phyloP scores from a whole-genome alignment of 2,113 vertebrate genomes.

The Panthera uncia region DNA sequence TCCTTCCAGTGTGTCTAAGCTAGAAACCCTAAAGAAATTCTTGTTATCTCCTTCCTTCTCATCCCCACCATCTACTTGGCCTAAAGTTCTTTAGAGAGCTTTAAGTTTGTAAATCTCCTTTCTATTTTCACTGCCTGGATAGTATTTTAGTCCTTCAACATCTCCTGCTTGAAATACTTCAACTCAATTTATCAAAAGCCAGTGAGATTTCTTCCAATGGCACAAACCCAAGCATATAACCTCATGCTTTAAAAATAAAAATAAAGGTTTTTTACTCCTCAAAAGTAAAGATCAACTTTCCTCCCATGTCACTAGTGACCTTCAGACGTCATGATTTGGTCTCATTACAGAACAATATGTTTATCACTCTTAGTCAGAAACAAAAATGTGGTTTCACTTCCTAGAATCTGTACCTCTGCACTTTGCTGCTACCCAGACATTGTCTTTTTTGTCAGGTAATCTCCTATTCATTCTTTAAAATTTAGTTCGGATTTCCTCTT shows the following conservation, averaged over 20 bases:
- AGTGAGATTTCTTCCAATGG: background rate
- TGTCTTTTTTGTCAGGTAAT: background rate
- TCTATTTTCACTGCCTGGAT: background rate
- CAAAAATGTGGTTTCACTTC: background rate
- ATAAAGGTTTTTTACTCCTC: background rate
- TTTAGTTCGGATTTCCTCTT: background rate
- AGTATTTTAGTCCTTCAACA: background rate
- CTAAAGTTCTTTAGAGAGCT: background rate
- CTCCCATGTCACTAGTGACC: background rate
- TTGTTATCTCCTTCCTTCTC: background rate
- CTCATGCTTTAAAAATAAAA: background rate
- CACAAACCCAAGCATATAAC: background rate
- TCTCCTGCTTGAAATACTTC: background rate
- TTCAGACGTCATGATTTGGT: background rate
- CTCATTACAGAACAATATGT: background rate
- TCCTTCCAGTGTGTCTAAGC: background rate
- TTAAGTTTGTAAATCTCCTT: background rate
- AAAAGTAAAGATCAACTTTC: background rate
- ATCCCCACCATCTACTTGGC: background rate
- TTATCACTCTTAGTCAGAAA: background rate
- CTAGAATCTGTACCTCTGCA: background rate
- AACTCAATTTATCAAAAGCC: background rate
- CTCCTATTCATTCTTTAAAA: background rate
- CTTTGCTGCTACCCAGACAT: background rate
- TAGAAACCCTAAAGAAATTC: background rate